A percentile compares a stretch with the other conserved stretches of the same genome.
These are phyloP conservation scores for Xanthorhoe designata DNA, from an alignment of 2,888 invertebrate genomes.

Conservation along the genomic window DNA sequence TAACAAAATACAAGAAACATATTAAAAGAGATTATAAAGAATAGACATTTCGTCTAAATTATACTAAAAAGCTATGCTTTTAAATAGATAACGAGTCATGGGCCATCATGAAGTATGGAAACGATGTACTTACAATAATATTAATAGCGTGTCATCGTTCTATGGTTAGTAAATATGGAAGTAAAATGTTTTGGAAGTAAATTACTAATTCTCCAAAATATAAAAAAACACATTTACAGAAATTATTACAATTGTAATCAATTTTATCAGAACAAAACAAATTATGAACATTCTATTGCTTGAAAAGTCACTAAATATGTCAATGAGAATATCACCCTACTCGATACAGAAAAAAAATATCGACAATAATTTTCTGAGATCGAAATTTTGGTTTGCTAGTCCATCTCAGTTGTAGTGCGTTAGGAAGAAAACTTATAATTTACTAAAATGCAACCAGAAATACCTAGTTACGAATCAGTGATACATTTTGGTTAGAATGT, in stretches of 20 bases:
- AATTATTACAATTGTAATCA: background rate
- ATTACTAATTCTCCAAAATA: background rate
- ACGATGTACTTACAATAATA: background rate
- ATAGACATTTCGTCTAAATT: conserved; percentile 49
- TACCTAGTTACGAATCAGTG: conserved; percentile 23
- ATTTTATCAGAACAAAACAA: background rate
- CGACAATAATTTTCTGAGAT: conserved; percentile 36
- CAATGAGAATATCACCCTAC: background rate
- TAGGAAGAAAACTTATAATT: conserved; percentile 14
- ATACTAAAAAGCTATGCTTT: conserved; percentile 51
- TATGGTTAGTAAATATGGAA: background rate
- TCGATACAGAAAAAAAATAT: conserved; percentile 15
- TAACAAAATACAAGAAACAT: conserved; percentile 50
- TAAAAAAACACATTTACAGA: background rate
- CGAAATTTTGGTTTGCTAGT: conserved; percentile 34
- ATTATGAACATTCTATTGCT: background rate
- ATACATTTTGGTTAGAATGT: background rate
- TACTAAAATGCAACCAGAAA: conserved; percentile 29
- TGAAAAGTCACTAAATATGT: background rate
- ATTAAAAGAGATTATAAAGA: conserved; percentile 53
- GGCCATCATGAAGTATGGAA: conserved; percentile 1
- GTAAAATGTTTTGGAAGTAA: conserved; percentile 6
- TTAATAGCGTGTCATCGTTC: background rate
- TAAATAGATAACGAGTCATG: conserved; percentile 25
- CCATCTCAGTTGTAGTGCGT: conserved; percentile 26